Evolutionary conservation across 2,797 vertebrate genomes (phyloP).

Genomic region (Hoplostethus atlanticus): DNA sequence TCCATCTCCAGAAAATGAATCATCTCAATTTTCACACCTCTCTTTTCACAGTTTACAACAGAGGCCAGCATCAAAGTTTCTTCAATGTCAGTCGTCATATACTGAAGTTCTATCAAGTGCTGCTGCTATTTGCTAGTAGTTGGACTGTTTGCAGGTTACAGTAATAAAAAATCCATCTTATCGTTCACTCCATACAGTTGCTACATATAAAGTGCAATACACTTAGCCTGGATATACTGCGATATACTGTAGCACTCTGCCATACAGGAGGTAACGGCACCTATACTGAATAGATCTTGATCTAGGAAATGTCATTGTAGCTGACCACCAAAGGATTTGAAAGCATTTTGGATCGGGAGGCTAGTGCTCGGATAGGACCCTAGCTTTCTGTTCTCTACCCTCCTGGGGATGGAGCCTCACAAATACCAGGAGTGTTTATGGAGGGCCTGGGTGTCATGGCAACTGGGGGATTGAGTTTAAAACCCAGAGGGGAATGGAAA

Average conservation of each 20-base stretch:
- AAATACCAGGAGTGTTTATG: slow-evolving; percentile 81
- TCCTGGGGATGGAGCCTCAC: slow-evolving; percentile 63
- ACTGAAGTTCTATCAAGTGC: neutral
- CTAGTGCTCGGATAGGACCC: slow-evolving; percentile 19
- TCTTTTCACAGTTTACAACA: slow-evolving; percentile 31
- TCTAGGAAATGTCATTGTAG: neutral
- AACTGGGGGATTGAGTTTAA: slow-evolving; percentile 78
- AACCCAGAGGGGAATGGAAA: slow-evolving; percentile 62
- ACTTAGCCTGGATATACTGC: neutral
- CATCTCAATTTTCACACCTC: slow-evolving; percentile 11
- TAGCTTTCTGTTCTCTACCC: slow-evolving; percentile 51
- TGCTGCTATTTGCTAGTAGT: slow-evolving; percentile 14
- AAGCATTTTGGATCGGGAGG: slow-evolving; percentile 36
- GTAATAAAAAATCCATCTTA: neutral
- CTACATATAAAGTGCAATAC: neutral
- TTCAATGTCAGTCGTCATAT: slow-evolving; percentile 21
- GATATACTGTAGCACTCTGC: neutral
- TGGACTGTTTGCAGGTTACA: neutral
- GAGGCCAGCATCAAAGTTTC: slow-evolving; percentile 5
- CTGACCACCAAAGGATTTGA: slow-evolving; percentile 18
- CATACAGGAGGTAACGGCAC: neutral
- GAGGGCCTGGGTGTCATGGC: slow-evolving; percentile 78
- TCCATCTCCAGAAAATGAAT: slow-evolving; percentile 34
- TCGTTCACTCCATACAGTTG: neutral
- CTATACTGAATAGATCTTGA: neutral